Base-by-base conservation (phyloP, 2,113 vertebrate species). In the Osmerus eperlanus region DNA sequence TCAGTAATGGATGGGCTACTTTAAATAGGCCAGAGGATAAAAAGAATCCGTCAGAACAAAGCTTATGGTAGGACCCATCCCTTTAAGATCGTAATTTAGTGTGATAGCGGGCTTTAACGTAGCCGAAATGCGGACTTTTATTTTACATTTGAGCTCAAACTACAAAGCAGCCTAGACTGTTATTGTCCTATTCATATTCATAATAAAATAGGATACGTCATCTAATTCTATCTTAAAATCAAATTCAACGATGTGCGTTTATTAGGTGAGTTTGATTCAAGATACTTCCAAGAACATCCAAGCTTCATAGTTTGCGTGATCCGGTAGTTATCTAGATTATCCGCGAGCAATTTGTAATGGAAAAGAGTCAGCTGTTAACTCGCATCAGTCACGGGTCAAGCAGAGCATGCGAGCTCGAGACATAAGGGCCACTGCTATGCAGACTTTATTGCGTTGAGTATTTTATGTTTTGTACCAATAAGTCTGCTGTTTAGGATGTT, bases 321-420 rank as follows among this genome's bases (percentile, higher is more conserved):
- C 75, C 76, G 41, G 58, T 83, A 78, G 85, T 88, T 87, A 82
- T 84, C 83, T 67, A 87, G 85, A 88, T 89, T 88, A 85, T 88
- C 89, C 89, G 83, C 80, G 69, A 90, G 90, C 83, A 87, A 87
- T 89, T 90, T 83, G 78, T 86, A 84, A 87, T 86, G 84, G 85
- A 85, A 89, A 87, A 85, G 83, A 89, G 83, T 88, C 84, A 86
- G 86, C 87, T 90, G 88, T 89, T 90, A 87, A 86, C 84, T 89
- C 78, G 81, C 81, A 86, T 88, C 88, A 90, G 83, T 87, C 87
- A 89, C 84, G 82, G 89, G 88, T 89, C 90, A 89, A 80, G 85
- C 85, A 89, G 80, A 86, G 82, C 82, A 81, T 81, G 85, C 82
- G 65, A 87, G 75, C 70, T 78, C 55, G 78, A 73, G 53, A 70